Evolutionary conservation across 1,140 invertebrate species (phyloP).

Genomic region (Rhagoletis pomonella): DNA sequence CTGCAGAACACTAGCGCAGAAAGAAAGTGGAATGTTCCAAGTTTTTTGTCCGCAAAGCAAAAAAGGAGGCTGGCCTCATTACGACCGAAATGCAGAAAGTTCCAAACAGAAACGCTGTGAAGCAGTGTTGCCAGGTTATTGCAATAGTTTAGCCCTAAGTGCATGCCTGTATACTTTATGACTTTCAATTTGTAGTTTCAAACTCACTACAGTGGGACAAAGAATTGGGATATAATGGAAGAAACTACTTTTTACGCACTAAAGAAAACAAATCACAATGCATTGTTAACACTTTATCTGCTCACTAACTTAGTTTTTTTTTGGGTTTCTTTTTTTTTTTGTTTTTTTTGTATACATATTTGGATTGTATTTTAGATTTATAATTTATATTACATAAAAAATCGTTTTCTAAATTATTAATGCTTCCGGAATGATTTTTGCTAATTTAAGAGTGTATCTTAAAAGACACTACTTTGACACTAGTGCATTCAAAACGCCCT

Average conservation of each 20-base stretch:
- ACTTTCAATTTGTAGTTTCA: too few relatives aligned
- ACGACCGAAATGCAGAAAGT: too few relatives aligned
- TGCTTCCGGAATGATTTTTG: slow-evolving; percentile 56
- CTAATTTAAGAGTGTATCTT: slow-evolving; percentile 29
- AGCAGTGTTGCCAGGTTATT: too few relatives aligned
- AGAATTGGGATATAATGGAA: background rate
- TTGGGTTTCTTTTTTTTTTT: background rate
- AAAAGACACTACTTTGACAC: background rate
- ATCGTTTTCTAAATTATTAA: slow-evolving; percentile 24
- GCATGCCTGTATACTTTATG: too few relatives aligned
- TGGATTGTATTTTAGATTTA: slow-evolving; percentile 39
- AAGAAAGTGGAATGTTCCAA: too few relatives aligned
- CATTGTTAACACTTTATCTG: background rate
- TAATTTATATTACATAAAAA: slow-evolving; percentile 45
- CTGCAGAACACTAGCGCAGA: too few relatives aligned
- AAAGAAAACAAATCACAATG: slow-evolving; percentile 14
- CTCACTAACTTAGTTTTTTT: background rate
- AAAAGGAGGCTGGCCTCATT: too few relatives aligned
- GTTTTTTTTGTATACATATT: slow-evolving; percentile 41
- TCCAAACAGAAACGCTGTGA: too few relatives aligned
- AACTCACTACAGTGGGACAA: background rate
- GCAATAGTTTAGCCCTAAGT: too few relatives aligned
- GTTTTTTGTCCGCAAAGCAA: too few relatives aligned
- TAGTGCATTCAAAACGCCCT: too few relatives aligned
- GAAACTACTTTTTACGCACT: background rate